Base-by-base conservation (phyloP, 1,140 invertebrate genomes). In the Zeugodacus cucurbitae region DNA sequence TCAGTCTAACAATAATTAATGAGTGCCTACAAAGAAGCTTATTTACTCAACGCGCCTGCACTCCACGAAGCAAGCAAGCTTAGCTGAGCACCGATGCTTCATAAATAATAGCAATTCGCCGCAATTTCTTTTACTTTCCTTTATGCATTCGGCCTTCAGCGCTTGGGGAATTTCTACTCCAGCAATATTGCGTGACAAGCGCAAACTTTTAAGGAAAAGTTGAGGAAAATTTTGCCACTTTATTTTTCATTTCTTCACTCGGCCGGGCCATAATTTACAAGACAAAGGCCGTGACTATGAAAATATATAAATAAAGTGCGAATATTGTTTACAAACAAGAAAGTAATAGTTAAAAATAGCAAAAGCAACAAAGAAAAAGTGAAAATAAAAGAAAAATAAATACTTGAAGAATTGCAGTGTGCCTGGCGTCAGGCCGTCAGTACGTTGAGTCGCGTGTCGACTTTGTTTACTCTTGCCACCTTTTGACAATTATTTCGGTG, bases 401-500 rank as follows among this genome's bases (percentile, higher is more conserved):
- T n/a, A n/a, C 34, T 20, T 74, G 48, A 32, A 41, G 41, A 29
- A 48, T 48, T 82, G 48, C 41, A 22, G 17, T 82, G 74, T n/a
- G 11, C 10, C 11, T 48, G 34, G n/a, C 4, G 34, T 5, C 4
- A 48, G 10, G n/a, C n/a, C 3, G 14, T 54, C 17, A 20, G 48
- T 54, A 2, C 48, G n/a, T 70, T 7, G 41, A 44, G 41, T 82
- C n/a, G 74, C 74, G 74, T 82, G 37, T 82, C 74, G 37, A 26
- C 74, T 82, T 48, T 82, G 74, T 82, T 82, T 48, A 48, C 74
- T 26, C 34, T 29, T 82, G 41, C 41, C 74, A 82, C 74, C 74
- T 82, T 82, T 82, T 82, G 74, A 82, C 74, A 82, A 82, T 82
- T 82, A 82, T 48, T 82, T 82, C 22, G 74, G 32, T 48, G 7